A percentile compares a stretch with the other conserved stretches of the same genome.
Evolutionary conservation across 2,797 vertebrate species (phyloP).

Genomic region (Benthosema pterotum): DNA sequence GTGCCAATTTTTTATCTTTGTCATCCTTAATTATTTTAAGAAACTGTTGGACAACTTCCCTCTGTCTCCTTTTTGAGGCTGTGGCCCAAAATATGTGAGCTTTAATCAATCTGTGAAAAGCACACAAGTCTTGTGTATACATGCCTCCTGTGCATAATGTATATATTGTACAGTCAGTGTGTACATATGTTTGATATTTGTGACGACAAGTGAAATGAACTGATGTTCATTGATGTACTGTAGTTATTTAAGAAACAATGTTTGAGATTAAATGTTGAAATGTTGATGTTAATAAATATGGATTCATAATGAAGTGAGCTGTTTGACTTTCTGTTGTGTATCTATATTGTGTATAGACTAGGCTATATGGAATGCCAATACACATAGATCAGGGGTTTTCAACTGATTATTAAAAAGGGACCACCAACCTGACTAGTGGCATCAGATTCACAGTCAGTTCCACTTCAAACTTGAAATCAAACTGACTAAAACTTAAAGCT

Average conservation of each 20-base stretch:
- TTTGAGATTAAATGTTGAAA: constrained; percentile 26
- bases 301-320: constrained; percentile 37
- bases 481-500: too few species aligned
- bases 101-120: constrained; percentile 44
- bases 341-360: not conserved
- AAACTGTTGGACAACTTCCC: constrained; percentile 22
- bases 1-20: constrained; percentile 32
- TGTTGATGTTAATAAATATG: constrained; percentile 72
- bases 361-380: too few species aligned
- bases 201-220: constrained; percentile 50
- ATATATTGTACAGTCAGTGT: constrained; percentile 69
- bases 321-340: not conserved
- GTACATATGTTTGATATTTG: constrained; percentile 73
- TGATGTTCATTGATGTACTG: constrained; percentile 52
- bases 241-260: constrained; percentile 70
- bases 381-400: too few species aligned
- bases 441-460: too few species aligned
- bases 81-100: constrained; percentile 61
- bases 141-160: constrained; percentile 70
- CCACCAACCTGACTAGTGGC: too few species aligned
- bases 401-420: too few species aligned
- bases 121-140: constrained; percentile 56
- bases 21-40: constrained; percentile 12
- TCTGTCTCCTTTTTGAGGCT: constrained; percentile 48
- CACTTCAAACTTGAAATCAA: too few species aligned